Conservation (phyloP, 1,140 invertebrate genomes). For the Hirudo medicinalis region DNA sequence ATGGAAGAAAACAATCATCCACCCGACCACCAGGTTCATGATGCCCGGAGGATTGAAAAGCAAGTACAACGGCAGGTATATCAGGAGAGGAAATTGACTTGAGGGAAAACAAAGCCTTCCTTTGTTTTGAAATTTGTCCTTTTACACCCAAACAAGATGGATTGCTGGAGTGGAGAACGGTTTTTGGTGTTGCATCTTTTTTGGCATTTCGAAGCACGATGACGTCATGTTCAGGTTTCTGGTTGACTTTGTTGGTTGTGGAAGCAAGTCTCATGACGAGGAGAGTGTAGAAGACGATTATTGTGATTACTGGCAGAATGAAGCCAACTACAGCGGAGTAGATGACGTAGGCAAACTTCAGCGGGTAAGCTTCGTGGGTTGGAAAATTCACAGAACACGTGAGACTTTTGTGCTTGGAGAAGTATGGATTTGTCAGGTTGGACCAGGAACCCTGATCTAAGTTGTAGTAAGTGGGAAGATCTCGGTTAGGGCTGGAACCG, state of each 20-base stretch:
- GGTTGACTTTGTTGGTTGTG: neutral
- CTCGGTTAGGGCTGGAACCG: neutral
- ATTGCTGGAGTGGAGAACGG: too few species aligned
- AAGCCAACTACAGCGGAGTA: conserved; percentile 55
- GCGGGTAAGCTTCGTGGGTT: conserved; percentile 15
- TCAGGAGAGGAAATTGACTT: too few species aligned
- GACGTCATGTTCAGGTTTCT: neutral
- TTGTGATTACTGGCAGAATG: conserved; percentile 74
- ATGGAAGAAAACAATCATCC: too few species aligned
- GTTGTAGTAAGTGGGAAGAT: neutral
- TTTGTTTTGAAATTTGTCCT: too few species aligned
- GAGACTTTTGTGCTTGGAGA: neutral
- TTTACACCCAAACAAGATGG: too few species aligned
- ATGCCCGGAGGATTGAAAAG: too few species aligned
- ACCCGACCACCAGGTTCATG: too few species aligned
- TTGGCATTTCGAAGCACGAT: neutral
- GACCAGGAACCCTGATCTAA: neutral
- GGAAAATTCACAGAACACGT: neutral
- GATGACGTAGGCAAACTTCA: conserved; percentile 20
- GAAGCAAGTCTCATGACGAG: conserved; percentile 68
- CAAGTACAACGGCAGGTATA: too few species aligned
- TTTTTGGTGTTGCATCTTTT: neutral
- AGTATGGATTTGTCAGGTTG: too few species aligned
- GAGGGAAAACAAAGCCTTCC: too few species aligned
- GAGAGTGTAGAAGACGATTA: conserved; percentile 86